Evolutionary conservation across 2,113 vertebrate genomes (phyloP), one percentile per base, ranked within the genome.

Genomic region (Rana temporaria): DNA sequence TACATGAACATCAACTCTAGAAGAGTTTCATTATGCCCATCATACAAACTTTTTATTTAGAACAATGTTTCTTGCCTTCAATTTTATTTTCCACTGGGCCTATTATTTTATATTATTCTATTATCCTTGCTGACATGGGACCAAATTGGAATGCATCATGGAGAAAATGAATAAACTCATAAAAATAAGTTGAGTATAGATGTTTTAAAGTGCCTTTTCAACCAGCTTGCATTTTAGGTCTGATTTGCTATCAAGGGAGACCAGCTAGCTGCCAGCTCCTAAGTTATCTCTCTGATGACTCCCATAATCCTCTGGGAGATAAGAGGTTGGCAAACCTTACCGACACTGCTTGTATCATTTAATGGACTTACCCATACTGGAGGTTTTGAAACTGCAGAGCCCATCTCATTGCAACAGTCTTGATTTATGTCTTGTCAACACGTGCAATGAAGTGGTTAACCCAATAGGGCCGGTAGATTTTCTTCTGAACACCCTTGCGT

Each of bases 251-350:
- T 42, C 57, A 56, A 38, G 56, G 30, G 72, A 75, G 22, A 30
- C 19, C 8, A 42, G 72, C 72, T 26, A 75, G 56, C 56, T 42
- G 56, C 56, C 72, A 62, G 56, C 71, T 74, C 4, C 71, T 74
- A 32, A 75, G 56, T 75, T 75, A 75, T 75, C 72, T 62, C 56
- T 75, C 72, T 22, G 72, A 59, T 75, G 72, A 20, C 32, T 75
- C 72, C 72, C 72, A 75, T 75, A 75, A 75, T 75, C 72, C 72
- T 62, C 32, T 42, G 59, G 57, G 72, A 75, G 56, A 75, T 75
- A 75, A 75, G 32, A 75, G 72, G 72, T 75, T 62, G 72, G 72
- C 72, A 75, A 75, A 42, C 56, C 56, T 60, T 75, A 62, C 20
- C 20, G 72, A 14, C 19, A 62, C n/a, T 4, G 72, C 56, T 20